phyloP scores from a whole-genome alignment of 2,797 vertebrate genomes.

The Pachyuromys duprasi region DNA sequence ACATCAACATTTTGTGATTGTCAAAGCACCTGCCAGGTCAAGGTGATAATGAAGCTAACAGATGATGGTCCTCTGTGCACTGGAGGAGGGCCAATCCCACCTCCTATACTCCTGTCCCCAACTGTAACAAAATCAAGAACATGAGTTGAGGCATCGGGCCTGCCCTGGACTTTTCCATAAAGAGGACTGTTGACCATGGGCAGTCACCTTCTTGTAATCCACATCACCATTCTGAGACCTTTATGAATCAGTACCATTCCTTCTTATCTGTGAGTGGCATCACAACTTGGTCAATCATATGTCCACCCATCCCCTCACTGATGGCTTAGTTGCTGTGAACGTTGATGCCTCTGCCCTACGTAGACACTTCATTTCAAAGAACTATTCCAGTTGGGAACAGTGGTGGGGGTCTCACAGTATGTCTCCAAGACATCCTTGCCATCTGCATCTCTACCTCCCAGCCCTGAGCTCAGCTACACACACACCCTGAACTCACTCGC shows the following conservation, averaged over 20 bases:
- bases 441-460: neutral
- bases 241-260: neutral
- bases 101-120: neutral
- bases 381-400: neutral
- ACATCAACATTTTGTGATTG: accelerated
- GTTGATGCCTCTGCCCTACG: neutral
- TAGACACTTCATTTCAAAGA: neutral
- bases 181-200: too few species aligned
- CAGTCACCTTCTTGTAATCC: neutral
- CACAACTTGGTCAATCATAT: neutral
- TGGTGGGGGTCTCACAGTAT: neutral
- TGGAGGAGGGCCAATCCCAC: neutral
- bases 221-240: neutral
- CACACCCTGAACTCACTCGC: neutral
- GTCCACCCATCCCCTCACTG: neutral
- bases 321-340: neutral
- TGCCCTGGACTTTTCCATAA: neutral
- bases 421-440: neutral
- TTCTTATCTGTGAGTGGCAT: neutral
- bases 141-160: neutral
- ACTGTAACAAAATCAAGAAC: accelerated
- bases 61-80: accelerated
- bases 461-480: neutral
- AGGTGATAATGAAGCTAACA: too few species aligned
- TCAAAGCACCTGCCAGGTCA: neutral